phyloP scores from a whole-genome alignment of 2,113 vertebrate species.

The Neogobius melanostomus region DNA sequence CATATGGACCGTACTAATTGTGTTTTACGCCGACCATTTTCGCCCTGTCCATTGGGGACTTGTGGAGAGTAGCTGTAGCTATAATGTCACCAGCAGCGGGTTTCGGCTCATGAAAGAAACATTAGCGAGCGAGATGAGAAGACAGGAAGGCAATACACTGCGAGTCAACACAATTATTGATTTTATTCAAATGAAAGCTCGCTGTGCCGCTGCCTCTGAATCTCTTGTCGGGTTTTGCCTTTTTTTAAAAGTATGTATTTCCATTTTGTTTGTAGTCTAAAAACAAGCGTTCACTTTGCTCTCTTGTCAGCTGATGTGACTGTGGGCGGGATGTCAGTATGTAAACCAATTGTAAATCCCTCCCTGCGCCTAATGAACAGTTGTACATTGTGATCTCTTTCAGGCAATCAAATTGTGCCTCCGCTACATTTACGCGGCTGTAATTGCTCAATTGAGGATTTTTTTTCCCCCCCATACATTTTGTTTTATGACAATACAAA shows the following conservation, averaged over 20 bases:
- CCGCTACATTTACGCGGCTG: constrained; percentile 6
- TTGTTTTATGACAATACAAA: constrained; percentile 39
- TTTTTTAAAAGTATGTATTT: constrained; percentile 48
- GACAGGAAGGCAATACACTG: constrained; percentile 73
- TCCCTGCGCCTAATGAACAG: background rate
- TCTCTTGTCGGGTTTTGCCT: constrained; percentile 25
- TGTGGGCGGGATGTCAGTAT: constrained; percentile 16
- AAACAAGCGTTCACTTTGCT: constrained; percentile 17
- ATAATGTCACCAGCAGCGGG: constrained; percentile 73
- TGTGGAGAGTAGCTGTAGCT: constrained; percentile 67
- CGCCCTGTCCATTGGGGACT: constrained; percentile 71
- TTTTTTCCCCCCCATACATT: constrained; percentile 6
- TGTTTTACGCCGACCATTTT: constrained; percentile 75
- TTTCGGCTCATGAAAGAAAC: constrained; percentile 78
- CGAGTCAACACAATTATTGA: constrained; percentile 77
- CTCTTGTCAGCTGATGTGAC: constrained; percentile 27
- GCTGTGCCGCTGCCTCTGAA: constrained; percentile 36
- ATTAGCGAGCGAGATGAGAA: constrained; percentile 69
- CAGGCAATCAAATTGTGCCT: background rate
- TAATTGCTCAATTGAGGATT: constrained; percentile 26
- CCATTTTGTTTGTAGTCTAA: constrained; percentile 24
- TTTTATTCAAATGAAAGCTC: constrained; percentile 72
- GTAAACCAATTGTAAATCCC: constrained; percentile 18
- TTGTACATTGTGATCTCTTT: constrained; percentile 7
- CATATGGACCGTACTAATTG: constrained; percentile 77